Evolutionary conservation across 2,113 vertebrate species (phyloP).

Genomic region (Ophthalmolycus amberensis): DNA sequence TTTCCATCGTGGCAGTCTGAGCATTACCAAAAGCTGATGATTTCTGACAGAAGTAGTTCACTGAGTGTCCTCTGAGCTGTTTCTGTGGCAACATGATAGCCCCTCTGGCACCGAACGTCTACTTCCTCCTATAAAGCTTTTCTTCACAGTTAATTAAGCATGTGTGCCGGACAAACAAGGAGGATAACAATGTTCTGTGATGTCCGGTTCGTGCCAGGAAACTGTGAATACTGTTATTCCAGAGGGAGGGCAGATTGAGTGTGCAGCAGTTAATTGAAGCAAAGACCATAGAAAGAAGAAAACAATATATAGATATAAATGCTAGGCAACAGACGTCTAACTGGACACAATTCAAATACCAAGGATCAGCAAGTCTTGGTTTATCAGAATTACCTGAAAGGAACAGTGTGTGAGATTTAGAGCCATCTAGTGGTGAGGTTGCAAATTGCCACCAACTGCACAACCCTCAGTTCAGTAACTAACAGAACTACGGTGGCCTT

Average conservation of each 20-base stretch:
- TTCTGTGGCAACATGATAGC: constrained; percentile 44
- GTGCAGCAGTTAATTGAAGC: constrained; percentile 13
- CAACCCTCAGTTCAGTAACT: no score
- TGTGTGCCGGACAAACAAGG: not conserved
- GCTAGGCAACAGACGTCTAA: constrained; percentile 4
- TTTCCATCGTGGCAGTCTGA: not conserved
- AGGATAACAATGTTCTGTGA: not conserved
- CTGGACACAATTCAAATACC: not conserved
- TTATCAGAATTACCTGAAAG: not conserved
- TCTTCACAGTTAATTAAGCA: not conserved
- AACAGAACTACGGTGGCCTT: no score
- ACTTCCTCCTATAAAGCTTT: constrained; percentile 15
- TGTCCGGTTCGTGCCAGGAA: not conserved
- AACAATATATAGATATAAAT: not conserved
- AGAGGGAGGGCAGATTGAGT: constrained; percentile 8
- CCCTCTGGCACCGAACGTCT: constrained; percentile 4
- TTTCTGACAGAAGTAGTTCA: constrained; percentile 55
- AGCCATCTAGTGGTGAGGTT: not conserved
- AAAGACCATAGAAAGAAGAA: constrained; percentile 8
- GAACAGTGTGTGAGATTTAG: not conserved
- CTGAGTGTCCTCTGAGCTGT: not conserved
- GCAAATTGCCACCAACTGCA: not conserved
- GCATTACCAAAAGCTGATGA: constrained; percentile 30
- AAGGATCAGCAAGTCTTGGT: not conserved
- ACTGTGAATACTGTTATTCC: constrained; percentile 8